Conservation (phyloP, 1,140 invertebrate genomes). For the Penaeus vannamei region DNA sequence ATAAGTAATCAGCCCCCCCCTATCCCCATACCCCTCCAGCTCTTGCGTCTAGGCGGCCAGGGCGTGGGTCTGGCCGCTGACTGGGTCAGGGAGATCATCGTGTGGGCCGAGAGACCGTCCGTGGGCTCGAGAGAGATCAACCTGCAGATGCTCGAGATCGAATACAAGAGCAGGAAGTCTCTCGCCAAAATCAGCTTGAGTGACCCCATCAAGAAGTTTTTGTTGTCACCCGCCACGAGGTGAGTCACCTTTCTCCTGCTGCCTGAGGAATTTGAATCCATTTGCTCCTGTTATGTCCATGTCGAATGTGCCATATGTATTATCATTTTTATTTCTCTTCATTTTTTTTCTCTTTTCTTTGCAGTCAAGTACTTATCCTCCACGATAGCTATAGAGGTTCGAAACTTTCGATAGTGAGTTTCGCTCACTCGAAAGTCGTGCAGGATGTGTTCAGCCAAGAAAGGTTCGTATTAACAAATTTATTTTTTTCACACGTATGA, state of each 20-base stretch:
- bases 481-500: no score
- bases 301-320: no score
- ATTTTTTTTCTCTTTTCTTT: background rate
- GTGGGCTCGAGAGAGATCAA: constrained; percentile 7
- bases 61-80: constrained; percentile 50
- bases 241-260: background rate
- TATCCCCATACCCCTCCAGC: background rate
- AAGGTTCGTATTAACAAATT: constrained; percentile 26
- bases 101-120: constrained; percentile 37
- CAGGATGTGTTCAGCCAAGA: constrained; percentile 49
- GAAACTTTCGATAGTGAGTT: constrained; percentile 29
- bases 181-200: constrained; percentile 1
- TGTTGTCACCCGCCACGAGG: constrained; percentile 53
- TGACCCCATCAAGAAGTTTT: constrained; percentile 36
- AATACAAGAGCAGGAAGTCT: background rate
- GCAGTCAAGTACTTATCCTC: constrained; percentile 47
- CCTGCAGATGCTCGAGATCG: background rate
- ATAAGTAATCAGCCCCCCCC: background rate
- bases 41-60: constrained; percentile 31
- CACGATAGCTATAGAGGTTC: constrained; percentile 34
- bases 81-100: constrained; percentile 55
- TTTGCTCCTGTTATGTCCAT: no score
- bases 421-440: background rate
- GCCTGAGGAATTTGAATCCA: background rate
- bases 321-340: background rate